phyloP scores from a whole-genome alignment of 1,140 invertebrate genomes.

The Hyphantria cunea region DNA sequence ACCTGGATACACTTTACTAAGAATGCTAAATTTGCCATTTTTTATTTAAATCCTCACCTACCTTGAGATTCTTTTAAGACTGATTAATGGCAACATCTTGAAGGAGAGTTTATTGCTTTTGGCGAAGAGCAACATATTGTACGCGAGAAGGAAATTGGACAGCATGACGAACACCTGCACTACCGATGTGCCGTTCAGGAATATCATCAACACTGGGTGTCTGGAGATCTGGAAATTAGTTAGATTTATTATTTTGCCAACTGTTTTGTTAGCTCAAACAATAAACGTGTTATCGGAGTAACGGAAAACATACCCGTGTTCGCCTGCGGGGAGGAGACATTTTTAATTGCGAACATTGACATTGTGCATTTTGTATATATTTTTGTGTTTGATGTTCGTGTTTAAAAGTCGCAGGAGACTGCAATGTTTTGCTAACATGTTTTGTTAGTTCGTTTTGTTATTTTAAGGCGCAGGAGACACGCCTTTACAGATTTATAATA shows the following conservation, averaged over 20 bases:
- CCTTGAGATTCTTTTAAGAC: conserved; percentile 28
- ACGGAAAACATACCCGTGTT: no score
- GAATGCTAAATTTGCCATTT: not conserved
- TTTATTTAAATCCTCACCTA: not conserved
- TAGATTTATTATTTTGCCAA: not conserved
- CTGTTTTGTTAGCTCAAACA: not conserved
- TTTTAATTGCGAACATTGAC: no score
- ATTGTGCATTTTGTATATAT: no score
- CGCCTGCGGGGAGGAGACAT: no score
- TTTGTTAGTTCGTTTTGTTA: no score
- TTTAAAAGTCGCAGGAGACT: no score
- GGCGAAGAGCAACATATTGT: conserved; percentile 38
- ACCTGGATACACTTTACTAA: no score
- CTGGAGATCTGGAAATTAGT: conserved; percentile 31
- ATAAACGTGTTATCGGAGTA: no score
- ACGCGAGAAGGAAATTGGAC: conserved; percentile 55
- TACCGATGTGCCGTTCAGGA: conserved; percentile 52
- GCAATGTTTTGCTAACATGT: no score
- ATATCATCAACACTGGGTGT: conserved; percentile 35
- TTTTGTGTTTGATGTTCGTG: no score
- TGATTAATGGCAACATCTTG: conserved; percentile 12
- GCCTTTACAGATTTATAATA: no score
- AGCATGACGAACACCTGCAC: conserved; percentile 57
- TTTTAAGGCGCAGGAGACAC: no score
- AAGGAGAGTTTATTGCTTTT: not conserved